Base-by-base conservation (phyloP, 1,140 invertebrate species). In the Leptoteleia sp. region DNA sequence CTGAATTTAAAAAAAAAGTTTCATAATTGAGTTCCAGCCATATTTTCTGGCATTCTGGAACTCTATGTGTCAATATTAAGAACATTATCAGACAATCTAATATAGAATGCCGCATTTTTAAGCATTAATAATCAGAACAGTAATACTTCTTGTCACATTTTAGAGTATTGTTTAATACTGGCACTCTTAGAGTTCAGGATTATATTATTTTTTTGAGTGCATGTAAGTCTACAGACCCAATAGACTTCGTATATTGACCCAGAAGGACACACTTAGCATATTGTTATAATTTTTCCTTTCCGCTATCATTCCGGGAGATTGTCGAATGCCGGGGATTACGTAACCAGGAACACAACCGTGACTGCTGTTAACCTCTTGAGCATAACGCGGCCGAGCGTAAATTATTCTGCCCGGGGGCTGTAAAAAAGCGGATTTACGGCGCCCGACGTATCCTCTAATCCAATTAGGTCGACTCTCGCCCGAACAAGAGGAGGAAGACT, bases 361-460 rank as follows among this genome's bases (percentile, higher is more conserved):
- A 12, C 45, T 42, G 52, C 35, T 50, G 15, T 16, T 45, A 40
- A 45, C 11, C 38, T 54, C 31, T 43, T 50, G 9, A 43, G 9
- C 15, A 4, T 35, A 54, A 61, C 15, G 12, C 27, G 22, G 11
- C 17, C 31, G 47, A 12, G 12, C 37, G 31, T 75, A 75, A 75
- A 75, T 65, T 52, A 75, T 35, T 29, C 8, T 9, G 19, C 57
- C n/a, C 1, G 15, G 13, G 6, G 42, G 38, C 48, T 43, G 40
- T 61, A 75, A 67, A 67, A 75, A 75, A 61, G 6, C 45, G 29
- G 31, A 75, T 75, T 65, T 75, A 75, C 50, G 31, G 70, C 57
- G 50, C 16, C 12, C 40, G 59, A 40, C 38, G 50, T 47, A 54
- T 67, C 42, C 59, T 61, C 35, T 57, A 75, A 67, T 67, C 61